Evolutionary conservation across 1,140 invertebrate species (phyloP).

Genomic region (Diorhabda carinulata): DNA sequence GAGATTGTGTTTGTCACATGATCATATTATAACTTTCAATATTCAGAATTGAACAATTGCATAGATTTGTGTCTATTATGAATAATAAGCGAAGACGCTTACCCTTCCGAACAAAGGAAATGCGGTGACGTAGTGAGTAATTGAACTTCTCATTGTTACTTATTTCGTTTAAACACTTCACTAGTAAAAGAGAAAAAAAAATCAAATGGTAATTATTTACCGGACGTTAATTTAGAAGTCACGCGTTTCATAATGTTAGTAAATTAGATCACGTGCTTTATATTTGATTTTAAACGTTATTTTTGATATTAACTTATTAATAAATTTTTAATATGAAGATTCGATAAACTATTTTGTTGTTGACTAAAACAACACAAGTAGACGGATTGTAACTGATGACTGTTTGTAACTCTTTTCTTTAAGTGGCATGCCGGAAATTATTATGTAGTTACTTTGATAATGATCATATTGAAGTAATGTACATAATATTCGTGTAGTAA

Average conservation of each 20-base stretch:
- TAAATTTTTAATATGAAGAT: neutral
- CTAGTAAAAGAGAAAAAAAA: neutral
- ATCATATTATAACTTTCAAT: neutral
- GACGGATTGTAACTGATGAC: neutral
- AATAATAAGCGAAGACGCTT: slow-evolving; percentile 28
- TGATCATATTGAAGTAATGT: neutral
- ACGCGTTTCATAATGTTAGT: neutral
- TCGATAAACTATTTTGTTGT: neutral
- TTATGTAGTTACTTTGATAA: neutral
- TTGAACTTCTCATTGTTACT: slow-evolving; percentile 19
- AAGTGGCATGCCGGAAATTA: neutral
- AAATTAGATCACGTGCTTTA: neutral
- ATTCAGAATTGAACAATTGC: slow-evolving; percentile 21
- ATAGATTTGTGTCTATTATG: slow-evolving; percentile 30
- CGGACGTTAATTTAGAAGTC: neutral
- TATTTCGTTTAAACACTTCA: neutral
- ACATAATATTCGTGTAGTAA: neutral
- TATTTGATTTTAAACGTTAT: neutral
- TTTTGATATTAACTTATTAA: neutral
- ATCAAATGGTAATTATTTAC: too few relatives aligned
- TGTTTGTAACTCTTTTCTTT: neutral
- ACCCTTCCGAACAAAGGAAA: slow-evolving; percentile 27
- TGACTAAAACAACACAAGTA: neutral
- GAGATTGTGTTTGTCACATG: neutral
- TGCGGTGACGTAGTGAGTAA: slow-evolving; percentile 27